A percentile compares a stretch with the other conserved stretches of the same genome.
Evolutionary conservation across 2,888 invertebrate species (phyloP).

Genomic region (Crossocerus cetratus): DNA sequence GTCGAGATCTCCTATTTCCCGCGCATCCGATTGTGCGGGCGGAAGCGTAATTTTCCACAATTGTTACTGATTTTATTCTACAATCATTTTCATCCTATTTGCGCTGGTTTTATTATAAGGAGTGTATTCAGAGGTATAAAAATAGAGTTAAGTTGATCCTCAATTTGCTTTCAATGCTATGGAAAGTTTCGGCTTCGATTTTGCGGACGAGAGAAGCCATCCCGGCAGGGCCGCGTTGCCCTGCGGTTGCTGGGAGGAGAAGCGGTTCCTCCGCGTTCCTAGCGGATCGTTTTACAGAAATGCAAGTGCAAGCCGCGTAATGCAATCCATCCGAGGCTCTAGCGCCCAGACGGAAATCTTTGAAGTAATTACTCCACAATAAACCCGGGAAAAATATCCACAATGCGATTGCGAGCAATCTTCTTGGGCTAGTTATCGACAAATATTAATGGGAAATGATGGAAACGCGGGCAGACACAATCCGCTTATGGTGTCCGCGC

Average conservation of each 20-base stretch:
- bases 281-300: slow-evolving; percentile 40
- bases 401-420: not conserved
- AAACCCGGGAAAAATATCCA: not conserved
- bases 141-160: not conserved
- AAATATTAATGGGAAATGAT: not conserved
- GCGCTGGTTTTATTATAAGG: too few species aligned
- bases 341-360: slow-evolving; percentile 6
- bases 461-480: not conserved
- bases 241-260: slow-evolving; percentile 26
- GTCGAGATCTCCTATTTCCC: too few species aligned
- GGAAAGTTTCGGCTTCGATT: not conserved
- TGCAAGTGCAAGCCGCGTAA: not conserved
- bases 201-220: slow-evolving; percentile 6
- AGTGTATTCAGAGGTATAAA: not conserved
- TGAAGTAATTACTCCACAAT: not conserved
- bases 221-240: slow-evolving; percentile 34
- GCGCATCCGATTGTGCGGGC: too few species aligned
- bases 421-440: not conserved
- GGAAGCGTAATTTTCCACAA: too few species aligned
- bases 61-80: too few species aligned
- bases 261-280: slow-evolving; percentile 18
- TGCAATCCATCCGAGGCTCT: not conserved
- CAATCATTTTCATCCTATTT: not conserved
- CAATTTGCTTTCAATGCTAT: not conserved
- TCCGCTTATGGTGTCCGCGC: not conserved